These are phyloP conservation scores for Meiosimyza platycephala DNA, from an alignment of 2,888 invertebrate genomes.

Conservation along the genomic window DNA sequence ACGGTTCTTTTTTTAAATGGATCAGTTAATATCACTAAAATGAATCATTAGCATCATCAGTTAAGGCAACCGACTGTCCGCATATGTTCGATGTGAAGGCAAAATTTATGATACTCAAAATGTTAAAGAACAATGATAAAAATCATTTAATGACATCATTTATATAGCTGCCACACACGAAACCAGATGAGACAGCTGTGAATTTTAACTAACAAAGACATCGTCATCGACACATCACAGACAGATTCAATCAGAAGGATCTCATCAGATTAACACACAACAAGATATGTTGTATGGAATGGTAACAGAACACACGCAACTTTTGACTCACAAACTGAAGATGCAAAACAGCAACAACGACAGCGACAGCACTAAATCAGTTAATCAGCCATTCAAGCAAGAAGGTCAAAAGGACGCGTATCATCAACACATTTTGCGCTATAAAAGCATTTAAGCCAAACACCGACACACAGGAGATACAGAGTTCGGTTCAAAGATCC, in stretches of 20 bases:
- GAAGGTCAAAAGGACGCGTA: conserved; percentile 64
- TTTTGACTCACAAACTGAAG: background rate
- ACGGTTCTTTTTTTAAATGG: too few species aligned
- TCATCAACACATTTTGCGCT: conserved; percentile 60
- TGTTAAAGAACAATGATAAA: conserved; percentile 30
- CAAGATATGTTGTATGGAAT: background rate
- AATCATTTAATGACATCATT: conserved; percentile 48
- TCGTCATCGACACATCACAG: conserved; percentile 60
- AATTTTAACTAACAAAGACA: conserved; percentile 33
- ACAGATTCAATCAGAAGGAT: conserved; percentile 17
- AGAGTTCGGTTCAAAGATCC: background rate
- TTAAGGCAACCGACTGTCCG: too few species aligned
- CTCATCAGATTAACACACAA: conserved; percentile 5
- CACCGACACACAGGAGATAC: conserved; percentile 46
- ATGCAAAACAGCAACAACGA: conserved; percentile 42
- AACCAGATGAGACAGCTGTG: conserved; percentile 22
- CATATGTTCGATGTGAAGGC: background rate
- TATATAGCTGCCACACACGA: conserved; percentile 44
- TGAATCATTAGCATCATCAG: too few species aligned
- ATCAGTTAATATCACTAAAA: too few species aligned
- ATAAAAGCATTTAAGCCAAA: conserved; percentile 59
- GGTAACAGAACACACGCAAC: conserved; percentile 16
- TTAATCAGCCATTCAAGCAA: conserved; percentile 4
- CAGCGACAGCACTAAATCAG: conserved; percentile 32
- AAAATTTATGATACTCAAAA: background rate